These are phyloP conservation scores for Hyposoter didymator DNA, from an alignment of 2,888 invertebrate species.

Conservation along the genomic window DNA sequence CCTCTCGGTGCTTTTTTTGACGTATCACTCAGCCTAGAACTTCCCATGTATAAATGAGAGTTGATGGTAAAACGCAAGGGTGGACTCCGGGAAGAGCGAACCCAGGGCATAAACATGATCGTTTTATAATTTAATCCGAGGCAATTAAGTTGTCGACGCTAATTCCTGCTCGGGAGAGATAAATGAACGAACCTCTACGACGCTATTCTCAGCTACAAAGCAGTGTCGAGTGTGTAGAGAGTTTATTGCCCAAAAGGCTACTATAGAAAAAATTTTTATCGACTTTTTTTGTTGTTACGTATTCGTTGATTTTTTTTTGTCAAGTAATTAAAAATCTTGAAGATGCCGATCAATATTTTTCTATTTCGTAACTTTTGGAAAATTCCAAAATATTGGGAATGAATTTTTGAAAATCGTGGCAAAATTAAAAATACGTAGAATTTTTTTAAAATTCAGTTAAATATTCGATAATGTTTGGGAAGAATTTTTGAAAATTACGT, in stretches of 20 bases:
- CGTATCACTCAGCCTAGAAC: neutral
- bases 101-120: conserved; percentile 69
- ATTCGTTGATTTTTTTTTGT: neutral
- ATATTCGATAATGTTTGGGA: no score
- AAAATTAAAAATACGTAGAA: no score
- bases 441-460: no score
- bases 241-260: conserved; percentile 6
- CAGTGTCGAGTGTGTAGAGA: conserved; percentile 7
- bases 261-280: neutral
- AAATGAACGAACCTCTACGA: conserved; percentile 57
- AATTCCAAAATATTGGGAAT: no score
- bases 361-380: no score
- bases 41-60: conserved; percentile 14
- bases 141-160: conserved; percentile 70
- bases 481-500: no score
- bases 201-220: conserved; percentile 27
- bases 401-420: no score
- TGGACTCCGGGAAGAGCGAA: conserved; percentile 38
- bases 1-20: neutral
- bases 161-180: conserved; percentile 67
- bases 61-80: conserved; percentile 43
- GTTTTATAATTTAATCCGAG: conserved; percentile 73
- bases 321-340: neutral
- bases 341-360: neutral
- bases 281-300: neutral